A percentile compares a stretch with the other conserved stretches of the same genome.
These are phyloP conservation scores for Yponomeuta evonymella DNA, from an alignment of 2,888 invertebrate species.

Conservation along the genomic window DNA sequence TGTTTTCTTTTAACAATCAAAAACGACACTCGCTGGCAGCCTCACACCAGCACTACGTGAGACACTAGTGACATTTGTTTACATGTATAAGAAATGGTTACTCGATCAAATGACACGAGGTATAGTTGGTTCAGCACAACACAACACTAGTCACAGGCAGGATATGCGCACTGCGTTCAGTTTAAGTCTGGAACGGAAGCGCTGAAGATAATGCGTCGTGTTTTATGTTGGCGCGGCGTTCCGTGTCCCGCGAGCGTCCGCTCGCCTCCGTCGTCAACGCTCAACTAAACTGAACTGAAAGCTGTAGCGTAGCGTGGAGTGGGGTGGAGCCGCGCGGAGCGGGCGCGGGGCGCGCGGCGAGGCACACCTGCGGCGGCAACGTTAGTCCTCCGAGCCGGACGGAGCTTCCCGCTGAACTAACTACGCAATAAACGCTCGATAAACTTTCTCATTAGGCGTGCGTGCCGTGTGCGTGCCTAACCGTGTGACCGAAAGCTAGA, in stretches of 20 bases:
- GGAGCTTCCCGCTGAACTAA: constrained; percentile 71
- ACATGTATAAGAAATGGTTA: constrained; percentile 59
- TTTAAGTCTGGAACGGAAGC: constrained; percentile 65
- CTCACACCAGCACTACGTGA: constrained; percentile 55
- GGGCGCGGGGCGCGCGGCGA: constrained; percentile 30
- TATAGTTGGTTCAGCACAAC: constrained; percentile 66
- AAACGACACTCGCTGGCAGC: constrained; percentile 39
- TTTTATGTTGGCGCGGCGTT: constrained; percentile 62
- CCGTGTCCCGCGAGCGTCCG: constrained; percentile 33
- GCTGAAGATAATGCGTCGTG: constrained; percentile 65
- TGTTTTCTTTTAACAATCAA: constrained; percentile 58
- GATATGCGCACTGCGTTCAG: constrained; percentile 49
- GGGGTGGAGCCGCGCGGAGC: constrained; percentile 37
- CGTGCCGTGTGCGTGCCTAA: constrained; percentile 59
- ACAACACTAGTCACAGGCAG: constrained; percentile 49
- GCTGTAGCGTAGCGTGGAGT: constrained; percentile 33
- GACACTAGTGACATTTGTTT: constrained; percentile 58
- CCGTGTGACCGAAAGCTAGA: constrained; percentile 73
- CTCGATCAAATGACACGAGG: constrained; percentile 48
- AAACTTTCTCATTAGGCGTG: constrained; percentile 74
- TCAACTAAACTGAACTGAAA: constrained; percentile 58
- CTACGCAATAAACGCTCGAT: constrained; percentile 76
- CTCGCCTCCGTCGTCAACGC: constrained; percentile 60
- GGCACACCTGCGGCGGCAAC: constrained; percentile 33
- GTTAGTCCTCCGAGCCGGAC: constrained; percentile 66